A percentile compares a stretch with the other conserved stretches of the same genome.
phyloP scores from a whole-genome alignment of 2,888 invertebrate species.

The Schrankia costaestrigalis region DNA sequence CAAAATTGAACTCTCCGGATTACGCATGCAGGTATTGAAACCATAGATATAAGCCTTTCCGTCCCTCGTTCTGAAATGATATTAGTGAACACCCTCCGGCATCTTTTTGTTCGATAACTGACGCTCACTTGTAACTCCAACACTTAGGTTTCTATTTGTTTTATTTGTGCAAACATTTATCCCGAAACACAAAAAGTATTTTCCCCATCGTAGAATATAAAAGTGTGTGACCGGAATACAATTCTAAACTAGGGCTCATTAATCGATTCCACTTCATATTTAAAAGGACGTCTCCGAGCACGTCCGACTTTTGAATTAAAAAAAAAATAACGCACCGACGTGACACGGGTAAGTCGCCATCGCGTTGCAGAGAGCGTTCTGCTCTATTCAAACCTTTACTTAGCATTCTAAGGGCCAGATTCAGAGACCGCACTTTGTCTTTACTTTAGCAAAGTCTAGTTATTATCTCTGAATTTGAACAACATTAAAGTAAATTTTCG shows the following conservation, averaged over 20 bases:
- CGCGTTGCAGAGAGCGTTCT: slow-evolving; percentile 55
- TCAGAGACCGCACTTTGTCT: too few species aligned
- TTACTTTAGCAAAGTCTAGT: too few species aligned
- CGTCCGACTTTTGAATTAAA: slow-evolving; percentile 55
- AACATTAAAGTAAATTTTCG: too few species aligned
- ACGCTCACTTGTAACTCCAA: slow-evolving; percentile 24
- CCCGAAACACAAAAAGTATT: slow-evolving; percentile 19
- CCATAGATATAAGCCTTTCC: slow-evolving; percentile 54
- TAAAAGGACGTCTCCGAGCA: slow-evolving; percentile 50
- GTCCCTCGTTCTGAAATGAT: slow-evolving; percentile 57
- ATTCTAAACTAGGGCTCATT: slow-evolving; percentile 48
- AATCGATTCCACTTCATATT: slow-evolving; percentile 54
- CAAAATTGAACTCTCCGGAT: slow-evolving; percentile 43
- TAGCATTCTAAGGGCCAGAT: too few species aligned
- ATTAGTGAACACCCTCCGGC: slow-evolving; percentile 51
- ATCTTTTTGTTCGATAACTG: slow-evolving; percentile 35
- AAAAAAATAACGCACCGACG: slow-evolving; percentile 54
- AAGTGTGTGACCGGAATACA: slow-evolving; percentile 39
- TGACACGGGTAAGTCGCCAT: slow-evolving; percentile 61
- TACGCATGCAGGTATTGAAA: slow-evolving; percentile 52
- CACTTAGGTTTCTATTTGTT: slow-evolving; percentile 22
- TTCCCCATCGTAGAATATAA: slow-evolving; percentile 16
- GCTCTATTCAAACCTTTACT: slow-evolving; percentile 68
- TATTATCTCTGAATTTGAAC: too few species aligned
- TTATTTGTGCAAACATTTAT: slow-evolving; percentile 30